Evolutionary conservation across 2,888 invertebrate genomes (phyloP).

Genomic region (Axea sp.): DNA sequence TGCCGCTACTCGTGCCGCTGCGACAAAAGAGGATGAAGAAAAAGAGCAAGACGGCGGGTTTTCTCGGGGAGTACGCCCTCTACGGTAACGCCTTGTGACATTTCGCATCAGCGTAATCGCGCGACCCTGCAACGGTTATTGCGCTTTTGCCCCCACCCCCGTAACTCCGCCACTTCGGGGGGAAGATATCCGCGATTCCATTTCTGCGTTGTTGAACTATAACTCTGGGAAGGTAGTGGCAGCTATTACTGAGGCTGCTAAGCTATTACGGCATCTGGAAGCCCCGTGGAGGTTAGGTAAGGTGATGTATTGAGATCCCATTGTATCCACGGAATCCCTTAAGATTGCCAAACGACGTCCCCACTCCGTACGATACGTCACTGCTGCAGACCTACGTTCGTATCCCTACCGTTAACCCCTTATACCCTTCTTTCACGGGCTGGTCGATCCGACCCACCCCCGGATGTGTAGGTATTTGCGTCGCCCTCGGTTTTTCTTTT

Average conservation of each 20-base stretch:
- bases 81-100: slow-evolving; percentile 63
- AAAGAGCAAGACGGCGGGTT: not conserved
- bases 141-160: slow-evolving; percentile 53
- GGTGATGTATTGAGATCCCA: slow-evolving; percentile 80
- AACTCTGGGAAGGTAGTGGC: slow-evolving; percentile 76
- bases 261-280: slow-evolving; percentile 78
- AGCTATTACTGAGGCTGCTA: slow-evolving; percentile 77
- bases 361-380: slow-evolving; percentile 75
- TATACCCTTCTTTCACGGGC: not conserved
- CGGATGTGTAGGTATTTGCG: slow-evolving; percentile 55
- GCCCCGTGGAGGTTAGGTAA: slow-evolving; percentile 71
- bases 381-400: slow-evolving; percentile 61
- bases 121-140: slow-evolving; percentile 67
- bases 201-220: slow-evolving; percentile 77
- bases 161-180: slow-evolving; percentile 1
- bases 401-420: not conserved
- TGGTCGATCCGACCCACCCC: slow-evolving; percentile 16
- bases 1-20: slow-evolving; percentile 13
- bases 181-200: slow-evolving; percentile 68
- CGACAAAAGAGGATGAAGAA: not conserved
- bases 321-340: slow-evolving; percentile 79
- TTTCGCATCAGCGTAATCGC: slow-evolving; percentile 68
- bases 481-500: slow-evolving; percentile 8
- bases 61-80: slow-evolving; percentile 43
- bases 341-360: slow-evolving; percentile 79